Conservation (phyloP, 2,113 vertebrate species). For the Protobothrops flavoviridis region DNA sequence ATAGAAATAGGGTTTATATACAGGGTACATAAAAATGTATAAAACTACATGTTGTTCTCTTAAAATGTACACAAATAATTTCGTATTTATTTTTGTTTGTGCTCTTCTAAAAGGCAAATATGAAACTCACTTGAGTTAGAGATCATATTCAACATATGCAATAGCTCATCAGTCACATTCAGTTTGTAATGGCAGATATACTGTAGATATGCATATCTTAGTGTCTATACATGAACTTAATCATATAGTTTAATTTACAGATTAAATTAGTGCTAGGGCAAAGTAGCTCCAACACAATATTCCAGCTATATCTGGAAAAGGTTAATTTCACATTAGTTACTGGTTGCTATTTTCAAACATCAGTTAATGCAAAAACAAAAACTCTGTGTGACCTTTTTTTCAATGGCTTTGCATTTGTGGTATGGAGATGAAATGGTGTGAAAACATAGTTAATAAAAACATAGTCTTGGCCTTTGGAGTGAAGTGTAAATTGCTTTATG, state of each 20-base stretch:
- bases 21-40: background rate
- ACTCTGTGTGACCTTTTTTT: conserved; percentile 44
- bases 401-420: conserved; percentile 49
- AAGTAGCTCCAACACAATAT: background rate
- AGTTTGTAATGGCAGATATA: background rate
- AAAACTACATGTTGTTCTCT: too few species aligned
- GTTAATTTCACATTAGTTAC: conserved; percentile 17
- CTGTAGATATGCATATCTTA: background rate
- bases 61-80: background rate
- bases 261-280: background rate
- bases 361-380: conserved; percentile 52
- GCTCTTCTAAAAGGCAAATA: too few species aligned
- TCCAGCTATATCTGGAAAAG: conserved; percentile 4
- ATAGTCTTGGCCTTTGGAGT: conserved; percentile 31
- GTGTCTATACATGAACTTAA: background rate
- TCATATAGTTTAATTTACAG: background rate
- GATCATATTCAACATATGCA: background rate
- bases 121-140: background rate
- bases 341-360: conserved; percentile 46
- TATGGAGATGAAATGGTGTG: conserved; percentile 35
- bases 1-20: background rate
- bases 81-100: too few species aligned
- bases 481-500: conserved; percentile 64
- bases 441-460: conserved; percentile 53
- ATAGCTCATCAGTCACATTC: background rate